These are phyloP conservation scores for Porites rus DNA, from an alignment of 92 coral and sea anemone genomes.

Conservation along the genomic window DNA sequence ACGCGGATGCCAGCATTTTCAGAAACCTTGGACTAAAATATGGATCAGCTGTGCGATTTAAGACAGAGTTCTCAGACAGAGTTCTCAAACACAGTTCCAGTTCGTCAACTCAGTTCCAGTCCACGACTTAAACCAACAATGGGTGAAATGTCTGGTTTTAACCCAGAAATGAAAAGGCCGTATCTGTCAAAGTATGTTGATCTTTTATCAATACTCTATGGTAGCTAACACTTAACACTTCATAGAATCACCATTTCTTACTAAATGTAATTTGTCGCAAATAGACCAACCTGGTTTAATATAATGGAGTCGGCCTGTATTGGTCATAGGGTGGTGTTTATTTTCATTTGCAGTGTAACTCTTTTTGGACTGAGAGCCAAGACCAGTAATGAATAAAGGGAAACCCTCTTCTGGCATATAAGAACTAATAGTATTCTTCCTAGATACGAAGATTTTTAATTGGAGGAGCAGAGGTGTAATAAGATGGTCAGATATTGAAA, in stretches of 20 bases:
- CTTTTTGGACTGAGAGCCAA: conserved; percentile 14
- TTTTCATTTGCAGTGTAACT: conserved; percentile 7
- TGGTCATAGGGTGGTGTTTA: conserved; percentile 13
- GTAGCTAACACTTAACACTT: conserved; percentile 8
- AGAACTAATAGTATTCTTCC: conserved; percentile 7
- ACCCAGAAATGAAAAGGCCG: conserved; percentile 46
- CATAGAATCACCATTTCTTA: background rate
- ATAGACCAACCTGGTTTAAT: background rate
- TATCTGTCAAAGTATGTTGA: conserved; percentile 46
- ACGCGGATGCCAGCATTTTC: conserved; percentile 42
- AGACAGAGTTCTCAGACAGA: conserved; percentile 31
- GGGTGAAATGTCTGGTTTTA: conserved; percentile 54
- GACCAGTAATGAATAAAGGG: conserved; percentile 7
- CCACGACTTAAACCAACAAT: conserved; percentile 45
- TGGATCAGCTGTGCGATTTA: conserved; percentile 47
- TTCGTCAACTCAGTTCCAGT: background rate
- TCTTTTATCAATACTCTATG: conserved; percentile 21
- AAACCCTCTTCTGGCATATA: background rate
- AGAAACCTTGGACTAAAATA: conserved; percentile 48
- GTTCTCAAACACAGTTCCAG: conserved; percentile 20
- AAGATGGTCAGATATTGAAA: conserved; percentile 1
- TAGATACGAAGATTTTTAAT: background rate
- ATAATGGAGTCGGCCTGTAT: background rate
- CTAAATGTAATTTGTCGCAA: conserved; percentile 1
- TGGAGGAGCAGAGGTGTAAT: conserved; percentile 12